Conservation (phyloP, 1,140 invertebrate genomes). For the Hormaphis cornu region DNA sequence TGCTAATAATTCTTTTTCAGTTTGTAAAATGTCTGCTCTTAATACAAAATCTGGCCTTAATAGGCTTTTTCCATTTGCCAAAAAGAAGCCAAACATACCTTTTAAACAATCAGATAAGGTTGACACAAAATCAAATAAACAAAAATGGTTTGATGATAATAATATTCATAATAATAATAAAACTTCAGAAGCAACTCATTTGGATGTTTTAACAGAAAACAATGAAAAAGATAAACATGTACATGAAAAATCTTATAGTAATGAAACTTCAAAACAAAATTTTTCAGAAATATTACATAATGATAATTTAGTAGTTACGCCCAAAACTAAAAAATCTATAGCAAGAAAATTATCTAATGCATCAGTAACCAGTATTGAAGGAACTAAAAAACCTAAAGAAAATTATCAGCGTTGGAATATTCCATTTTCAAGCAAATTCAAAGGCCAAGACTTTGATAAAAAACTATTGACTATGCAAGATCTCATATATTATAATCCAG, state of each 20-base stretch:
- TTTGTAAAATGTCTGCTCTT: neutral
- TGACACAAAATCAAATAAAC: neutral
- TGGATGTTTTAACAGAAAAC: slow-evolving; percentile 11
- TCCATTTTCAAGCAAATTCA: slow-evolving; percentile 33
- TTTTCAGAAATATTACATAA: neutral
- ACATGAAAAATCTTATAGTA: neutral
- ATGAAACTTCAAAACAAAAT: neutral
- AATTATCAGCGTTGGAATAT: slow-evolving; percentile 23
- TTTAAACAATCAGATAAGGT: slow-evolving; percentile 8
- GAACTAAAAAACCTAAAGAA: slow-evolving; percentile 26
- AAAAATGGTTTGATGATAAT: neutral
- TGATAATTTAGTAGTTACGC: neutral
- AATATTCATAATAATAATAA: neutral
- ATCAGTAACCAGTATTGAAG: neutral
- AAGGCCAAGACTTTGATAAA: slow-evolving; percentile 33
- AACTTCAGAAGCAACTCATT: neutral
- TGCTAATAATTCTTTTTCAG: neutral
- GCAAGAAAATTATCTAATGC: neutral
- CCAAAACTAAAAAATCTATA: neutral
- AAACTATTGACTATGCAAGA: slow-evolving; percentile 71
- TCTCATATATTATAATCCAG: slow-evolving; percentile 81
- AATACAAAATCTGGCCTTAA: slow-evolving; percentile 7
- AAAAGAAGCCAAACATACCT: slow-evolving; percentile 24
- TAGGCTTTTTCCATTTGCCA: slow-evolving; percentile 18
- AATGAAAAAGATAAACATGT: neutral